Conservation (phyloP, 2,113 vertebrate genomes). For the Capricornis sumatraensis region DNA sequence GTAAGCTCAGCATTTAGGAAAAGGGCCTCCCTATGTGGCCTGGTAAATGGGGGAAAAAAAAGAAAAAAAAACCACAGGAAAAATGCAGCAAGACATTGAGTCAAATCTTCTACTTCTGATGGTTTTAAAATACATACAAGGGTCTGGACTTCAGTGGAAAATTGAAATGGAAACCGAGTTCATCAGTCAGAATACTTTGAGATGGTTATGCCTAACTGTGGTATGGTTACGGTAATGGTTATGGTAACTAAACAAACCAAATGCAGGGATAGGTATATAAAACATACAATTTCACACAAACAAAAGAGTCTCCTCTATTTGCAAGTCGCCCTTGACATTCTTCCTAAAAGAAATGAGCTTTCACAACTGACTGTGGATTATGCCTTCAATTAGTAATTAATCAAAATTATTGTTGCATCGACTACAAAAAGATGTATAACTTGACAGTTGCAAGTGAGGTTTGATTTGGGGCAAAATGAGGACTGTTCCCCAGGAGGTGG, state of each 20-base stretch:
- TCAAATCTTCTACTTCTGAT: neutral
- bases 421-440: neutral
- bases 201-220: neutral
- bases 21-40: rapidly evolving
- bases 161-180: neutral
- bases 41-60: neutral
- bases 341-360: neutral
- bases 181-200: neutral
- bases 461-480: neutral
- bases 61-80: neutral
- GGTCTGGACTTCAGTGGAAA: neutral
- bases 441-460: neutral
- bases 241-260: neutral
- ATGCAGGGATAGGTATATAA: neutral
- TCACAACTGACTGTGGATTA: neutral
- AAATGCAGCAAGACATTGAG: neutral
- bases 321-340: neutral
- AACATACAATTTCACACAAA: neutral
- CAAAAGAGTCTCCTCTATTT: neutral
- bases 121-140: neutral
- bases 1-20: neutral
- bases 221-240: too few species aligned
- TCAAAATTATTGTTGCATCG: neutral
- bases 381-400: neutral
- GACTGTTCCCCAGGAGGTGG: neutral